phyloP scores from a whole-genome alignment of 1,140 invertebrate species.

The Drosophila sp. region DNA sequence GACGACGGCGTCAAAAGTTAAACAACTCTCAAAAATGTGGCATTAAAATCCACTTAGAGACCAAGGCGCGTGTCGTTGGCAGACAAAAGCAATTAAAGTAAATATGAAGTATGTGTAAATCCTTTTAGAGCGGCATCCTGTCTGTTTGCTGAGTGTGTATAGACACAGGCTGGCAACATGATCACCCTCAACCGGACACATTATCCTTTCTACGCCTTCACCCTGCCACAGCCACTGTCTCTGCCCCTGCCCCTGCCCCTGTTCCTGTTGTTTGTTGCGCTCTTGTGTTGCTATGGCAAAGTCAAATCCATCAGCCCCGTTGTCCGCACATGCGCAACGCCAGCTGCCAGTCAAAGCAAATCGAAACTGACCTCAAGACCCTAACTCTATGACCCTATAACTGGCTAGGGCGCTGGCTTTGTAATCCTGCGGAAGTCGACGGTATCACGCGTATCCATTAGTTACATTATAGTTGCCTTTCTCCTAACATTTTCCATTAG shows the following conservation, averaged over 20 bases:
- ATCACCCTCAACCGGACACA: slow-evolving; percentile 33
- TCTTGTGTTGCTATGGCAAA: slow-evolving; percentile 64
- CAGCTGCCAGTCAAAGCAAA: slow-evolving; percentile 47
- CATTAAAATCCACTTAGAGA: slow-evolving; percentile 74
- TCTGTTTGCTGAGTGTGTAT: neutral
- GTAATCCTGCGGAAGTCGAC: slow-evolving; percentile 81
- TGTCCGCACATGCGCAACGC: slow-evolving; percentile 76
- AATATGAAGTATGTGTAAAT: slow-evolving; percentile 67
- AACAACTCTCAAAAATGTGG: slow-evolving; percentile 34
- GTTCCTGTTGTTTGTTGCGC: slow-evolving; percentile 20
- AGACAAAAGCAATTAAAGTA: slow-evolving; percentile 68
- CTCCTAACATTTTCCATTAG: slow-evolving; percentile 21
- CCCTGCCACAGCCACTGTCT: neutral
- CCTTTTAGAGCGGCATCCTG: slow-evolving; percentile 65
- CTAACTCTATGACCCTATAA: slow-evolving; percentile 20
- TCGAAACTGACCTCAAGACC: slow-evolving; percentile 26
- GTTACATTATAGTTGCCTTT: slow-evolving; percentile 48
- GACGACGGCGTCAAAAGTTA: slow-evolving; percentile 27
- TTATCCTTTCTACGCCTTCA: slow-evolving; percentile 53
- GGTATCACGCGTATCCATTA: slow-evolving; percentile 75
- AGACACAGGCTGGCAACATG: slow-evolving; percentile 46
- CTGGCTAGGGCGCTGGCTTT: slow-evolving; percentile 48
- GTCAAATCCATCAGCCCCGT: slow-evolving; percentile 48
- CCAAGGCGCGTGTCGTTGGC: slow-evolving; percentile 55
- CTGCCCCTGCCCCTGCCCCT: neutral